phyloP scores from a whole-genome alignment of 2,888 invertebrate species.

The Choristoneura rosaceana region DNA sequence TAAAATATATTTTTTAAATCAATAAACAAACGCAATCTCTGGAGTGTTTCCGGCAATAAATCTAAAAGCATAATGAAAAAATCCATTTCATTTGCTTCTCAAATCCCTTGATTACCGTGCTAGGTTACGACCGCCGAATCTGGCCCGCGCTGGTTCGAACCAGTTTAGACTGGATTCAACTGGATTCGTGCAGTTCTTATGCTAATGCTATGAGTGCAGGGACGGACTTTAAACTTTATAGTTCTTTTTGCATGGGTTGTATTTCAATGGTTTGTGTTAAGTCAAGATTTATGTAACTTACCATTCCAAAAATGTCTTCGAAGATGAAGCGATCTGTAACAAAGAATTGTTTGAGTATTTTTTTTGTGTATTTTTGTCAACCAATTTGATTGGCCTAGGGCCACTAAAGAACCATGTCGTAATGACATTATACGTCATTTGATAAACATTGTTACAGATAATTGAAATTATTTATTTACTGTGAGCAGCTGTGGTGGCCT shows the following conservation, averaged over 20 bases:
- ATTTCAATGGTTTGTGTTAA: not conserved
- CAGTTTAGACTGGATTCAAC: conserved; percentile 56
- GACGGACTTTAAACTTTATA: not conserved
- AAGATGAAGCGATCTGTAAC: conserved; percentile 24
- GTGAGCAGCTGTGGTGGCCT: no score
- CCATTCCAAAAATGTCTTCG: conserved; percentile 17
- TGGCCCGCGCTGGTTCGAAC: conserved; percentile 11
- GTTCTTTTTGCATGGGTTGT: not conserved
- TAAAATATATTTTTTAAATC: not conserved
- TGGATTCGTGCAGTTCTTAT: conserved; percentile 64
- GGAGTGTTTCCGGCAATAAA: conserved; percentile 12
- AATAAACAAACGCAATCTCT: conserved; percentile 23
- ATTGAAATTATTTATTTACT: no score
- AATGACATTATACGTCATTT: no score
- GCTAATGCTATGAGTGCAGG: conserved; percentile 44
- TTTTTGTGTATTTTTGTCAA: not conserved
- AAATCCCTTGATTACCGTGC: conserved; percentile 26
- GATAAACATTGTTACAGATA: no score
- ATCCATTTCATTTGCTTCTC: conserved; percentile 16
- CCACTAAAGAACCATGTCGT: no score
- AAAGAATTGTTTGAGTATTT: not conserved
- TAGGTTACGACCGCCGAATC: conserved; percentile 36
- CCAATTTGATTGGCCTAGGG: no score
- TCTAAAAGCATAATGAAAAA: conserved; percentile 30
- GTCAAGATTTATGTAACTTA: conserved; percentile 6